Conservation (phyloP, 1,140 invertebrate species). For the Micrasema minimum region DNA sequence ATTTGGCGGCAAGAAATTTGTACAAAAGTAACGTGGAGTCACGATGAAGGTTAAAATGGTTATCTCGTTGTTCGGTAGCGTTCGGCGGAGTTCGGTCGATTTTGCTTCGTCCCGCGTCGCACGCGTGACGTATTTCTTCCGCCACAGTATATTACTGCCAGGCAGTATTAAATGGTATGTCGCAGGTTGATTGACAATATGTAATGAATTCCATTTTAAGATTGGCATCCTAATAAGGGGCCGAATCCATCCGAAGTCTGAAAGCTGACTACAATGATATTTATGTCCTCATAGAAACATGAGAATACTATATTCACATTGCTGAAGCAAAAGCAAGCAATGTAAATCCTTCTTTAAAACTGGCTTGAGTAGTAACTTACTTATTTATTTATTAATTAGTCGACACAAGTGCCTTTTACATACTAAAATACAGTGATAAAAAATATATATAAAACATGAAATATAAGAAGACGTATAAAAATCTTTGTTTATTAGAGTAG, state of each 20-base stretch:
- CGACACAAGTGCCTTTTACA: no score
- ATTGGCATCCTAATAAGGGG: slow-evolving; percentile 33
- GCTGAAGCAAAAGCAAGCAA: background rate
- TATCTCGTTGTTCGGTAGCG: no score
- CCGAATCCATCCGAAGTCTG: slow-evolving; percentile 15
- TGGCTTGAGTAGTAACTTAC: background rate
- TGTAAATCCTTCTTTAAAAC: background rate
- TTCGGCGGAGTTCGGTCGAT: no score
- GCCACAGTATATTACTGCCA: no score
- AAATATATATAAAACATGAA: no score
- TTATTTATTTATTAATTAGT: no score
- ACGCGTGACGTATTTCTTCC: no score
- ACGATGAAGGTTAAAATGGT: no score
- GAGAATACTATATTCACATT: background rate
- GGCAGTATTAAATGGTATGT: background rate
- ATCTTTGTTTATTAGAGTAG: background rate
- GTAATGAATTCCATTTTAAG: slow-evolving; percentile 32
- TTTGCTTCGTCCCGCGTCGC: no score
- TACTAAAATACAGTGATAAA: no score
- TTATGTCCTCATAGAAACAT: slow-evolving; percentile 33
- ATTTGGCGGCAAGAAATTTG: no score
- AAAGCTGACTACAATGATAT: slow-evolving; percentile 30
- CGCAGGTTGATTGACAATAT: slow-evolving; percentile 30
- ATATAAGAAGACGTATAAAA: background rate
- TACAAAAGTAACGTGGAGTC: no score